Percentiles rank a stretch among this genome's conserved stretches.
Evolutionary conservation across 1,140 invertebrate genomes (phyloP).

Genomic region (Aphelinus certus): DNA sequence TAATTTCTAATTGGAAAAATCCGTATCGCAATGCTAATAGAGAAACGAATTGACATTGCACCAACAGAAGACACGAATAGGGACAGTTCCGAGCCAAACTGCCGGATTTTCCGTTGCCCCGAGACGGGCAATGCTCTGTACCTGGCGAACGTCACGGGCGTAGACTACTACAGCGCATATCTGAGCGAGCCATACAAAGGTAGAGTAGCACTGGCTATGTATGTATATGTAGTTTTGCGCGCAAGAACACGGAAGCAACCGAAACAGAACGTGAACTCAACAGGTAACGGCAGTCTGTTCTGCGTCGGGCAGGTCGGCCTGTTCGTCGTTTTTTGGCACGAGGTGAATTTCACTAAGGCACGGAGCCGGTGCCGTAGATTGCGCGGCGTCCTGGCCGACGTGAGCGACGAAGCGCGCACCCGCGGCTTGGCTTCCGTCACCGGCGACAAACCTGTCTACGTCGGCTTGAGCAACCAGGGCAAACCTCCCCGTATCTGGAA

Average conservation of each 20-base stretch:
- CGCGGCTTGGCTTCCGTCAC: conserved; percentile 66
- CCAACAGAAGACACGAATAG: too few species aligned
- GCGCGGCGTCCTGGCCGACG: conserved; percentile 67
- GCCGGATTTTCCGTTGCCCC: conserved; percentile 70
- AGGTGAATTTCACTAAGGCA: conserved; percentile 69
- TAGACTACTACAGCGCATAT: conserved; percentile 70
- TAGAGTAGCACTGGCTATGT: too few species aligned
- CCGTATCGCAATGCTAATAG: too few species aligned
- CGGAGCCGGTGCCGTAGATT: conserved; percentile 59
- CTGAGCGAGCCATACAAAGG: background rate
- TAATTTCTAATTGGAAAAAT: too few species aligned
- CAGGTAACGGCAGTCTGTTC: conserved; percentile 64
- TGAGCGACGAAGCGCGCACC: conserved; percentile 69
- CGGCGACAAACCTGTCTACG: conserved; percentile 60
- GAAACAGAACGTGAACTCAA: background rate
- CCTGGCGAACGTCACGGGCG: conserved; percentile 65
- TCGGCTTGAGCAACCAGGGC: conserved; percentile 66
- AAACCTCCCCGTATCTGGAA: conserved; percentile 56
- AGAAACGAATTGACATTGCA: too few species aligned
- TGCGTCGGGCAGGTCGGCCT: conserved; percentile 71
- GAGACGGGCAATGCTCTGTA: conserved; percentile 66
- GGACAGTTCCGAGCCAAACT: conserved; percentile 46
- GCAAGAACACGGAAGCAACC: too few species aligned
- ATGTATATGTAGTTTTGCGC: too few species aligned
- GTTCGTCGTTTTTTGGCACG: conserved; percentile 65